These are phyloP conservation scores for Mellivora capensis DNA, from an alignment of 2,113 vertebrate genomes.

Conservation along the genomic window DNA sequence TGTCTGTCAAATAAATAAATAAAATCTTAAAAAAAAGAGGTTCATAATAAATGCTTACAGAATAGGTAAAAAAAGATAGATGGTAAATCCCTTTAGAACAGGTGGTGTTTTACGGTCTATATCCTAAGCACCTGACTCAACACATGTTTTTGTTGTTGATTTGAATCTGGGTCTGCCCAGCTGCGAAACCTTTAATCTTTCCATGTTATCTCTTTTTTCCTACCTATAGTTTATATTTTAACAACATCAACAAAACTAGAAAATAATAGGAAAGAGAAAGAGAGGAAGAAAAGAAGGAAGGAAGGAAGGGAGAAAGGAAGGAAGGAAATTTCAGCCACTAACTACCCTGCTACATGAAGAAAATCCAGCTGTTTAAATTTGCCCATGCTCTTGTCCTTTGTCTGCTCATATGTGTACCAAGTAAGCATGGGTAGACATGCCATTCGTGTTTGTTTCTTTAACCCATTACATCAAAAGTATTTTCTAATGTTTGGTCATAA, in stretches of 20 bases:
- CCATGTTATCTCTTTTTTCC: neutral
- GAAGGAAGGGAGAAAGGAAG: neutral
- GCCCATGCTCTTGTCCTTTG: neutral
- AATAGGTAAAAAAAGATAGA: neutral
- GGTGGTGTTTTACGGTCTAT: neutral
- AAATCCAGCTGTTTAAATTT: neutral
- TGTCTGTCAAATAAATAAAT: too few relatives aligned
- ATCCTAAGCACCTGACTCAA: neutral
- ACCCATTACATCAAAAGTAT: neutral
- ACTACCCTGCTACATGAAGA: neutral
- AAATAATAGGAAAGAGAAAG: neutral
- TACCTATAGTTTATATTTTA: constrained; percentile 10
- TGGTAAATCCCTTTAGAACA: neutral
- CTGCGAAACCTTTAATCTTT: neutral
- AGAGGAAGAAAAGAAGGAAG: neutral
- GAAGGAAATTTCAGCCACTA: neutral
- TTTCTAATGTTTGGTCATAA: neutral
- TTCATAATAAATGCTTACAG: neutral
- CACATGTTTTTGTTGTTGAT: neutral
- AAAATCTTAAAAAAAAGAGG: neutral
- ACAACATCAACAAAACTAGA: neutral
- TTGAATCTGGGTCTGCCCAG: neutral
- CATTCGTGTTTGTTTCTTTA: neutral
- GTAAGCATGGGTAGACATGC: neutral
- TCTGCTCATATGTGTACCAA: neutral